phyloP scores from a whole-genome alignment of 2,888 invertebrate species.

The Drymonia ruficornis region DNA sequence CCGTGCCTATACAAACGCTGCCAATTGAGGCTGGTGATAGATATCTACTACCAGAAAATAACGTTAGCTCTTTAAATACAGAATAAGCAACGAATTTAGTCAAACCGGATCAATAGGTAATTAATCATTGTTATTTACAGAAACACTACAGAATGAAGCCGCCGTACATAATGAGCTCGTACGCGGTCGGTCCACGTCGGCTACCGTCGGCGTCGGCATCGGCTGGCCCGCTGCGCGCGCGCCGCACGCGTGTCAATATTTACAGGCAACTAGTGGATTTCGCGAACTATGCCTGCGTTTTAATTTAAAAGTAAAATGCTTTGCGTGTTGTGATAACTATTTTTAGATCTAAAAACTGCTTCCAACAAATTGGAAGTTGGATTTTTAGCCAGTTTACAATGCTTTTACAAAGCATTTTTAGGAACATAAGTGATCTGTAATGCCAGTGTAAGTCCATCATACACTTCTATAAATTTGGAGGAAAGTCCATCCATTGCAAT shows the following conservation, averaged over 20 bases:
- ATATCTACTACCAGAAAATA: too few species aligned
- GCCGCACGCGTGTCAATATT: conserved; percentile 54
- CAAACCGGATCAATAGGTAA: conserved; percentile 4
- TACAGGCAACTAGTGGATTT: conserved; percentile 61
- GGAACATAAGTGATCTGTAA: too few species aligned
- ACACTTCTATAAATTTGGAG: too few species aligned
- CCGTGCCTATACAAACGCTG: too few species aligned
- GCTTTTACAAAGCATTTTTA: too few species aligned
- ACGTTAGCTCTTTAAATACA: not conserved
- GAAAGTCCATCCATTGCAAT: too few species aligned
- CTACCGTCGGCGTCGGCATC: conserved; percentile 29
- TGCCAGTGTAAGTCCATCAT: too few species aligned
- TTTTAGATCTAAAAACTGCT: too few species aligned
- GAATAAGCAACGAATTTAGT: not conserved
- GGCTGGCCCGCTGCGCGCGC: conserved; percentile 30
- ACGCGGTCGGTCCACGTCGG: conserved; percentile 32
- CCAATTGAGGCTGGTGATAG: too few species aligned
- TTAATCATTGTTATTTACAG: conserved; percentile 26
- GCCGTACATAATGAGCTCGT: conserved; percentile 25
- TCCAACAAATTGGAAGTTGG: too few species aligned
- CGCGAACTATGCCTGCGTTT: conserved; percentile 37
- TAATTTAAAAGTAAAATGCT: conserved; percentile 38
- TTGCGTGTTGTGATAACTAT: too few species aligned
- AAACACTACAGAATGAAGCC: conserved; percentile 32
- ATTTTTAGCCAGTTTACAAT: too few species aligned